A percentile compares a stretch with the other conserved stretches of the same genome.
These are phyloP conservation scores for Pterostichus niger DNA, from an alignment of 2,888 invertebrate genomes.

Conservation along the genomic window DNA sequence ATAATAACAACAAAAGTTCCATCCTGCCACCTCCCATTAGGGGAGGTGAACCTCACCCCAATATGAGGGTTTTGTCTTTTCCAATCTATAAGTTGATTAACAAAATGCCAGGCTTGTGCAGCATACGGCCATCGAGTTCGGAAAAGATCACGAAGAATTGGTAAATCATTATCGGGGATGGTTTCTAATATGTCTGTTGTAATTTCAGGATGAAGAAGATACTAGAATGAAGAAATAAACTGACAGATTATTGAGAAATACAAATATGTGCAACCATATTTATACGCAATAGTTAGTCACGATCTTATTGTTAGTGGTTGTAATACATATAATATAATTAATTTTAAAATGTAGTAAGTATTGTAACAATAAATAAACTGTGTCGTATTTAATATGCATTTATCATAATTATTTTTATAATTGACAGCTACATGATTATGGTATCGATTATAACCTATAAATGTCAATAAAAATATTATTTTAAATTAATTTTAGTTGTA, in stretches of 20 bases:
- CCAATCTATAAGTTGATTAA: conserved; percentile 45
- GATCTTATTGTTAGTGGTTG: not conserved
- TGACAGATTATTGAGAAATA: too few relatives aligned
- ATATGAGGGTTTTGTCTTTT: conserved; percentile 28
- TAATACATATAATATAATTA: not conserved
- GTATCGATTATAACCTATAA: not conserved
- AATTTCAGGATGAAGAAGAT: conserved; percentile 40
- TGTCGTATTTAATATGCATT: not conserved
- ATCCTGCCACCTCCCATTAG: conserved; percentile 53
- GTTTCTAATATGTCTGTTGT: conserved; percentile 55
- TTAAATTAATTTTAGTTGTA: not conserved
- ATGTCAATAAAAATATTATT: not conserved
- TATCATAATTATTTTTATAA: not conserved
- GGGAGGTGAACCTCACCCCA: conserved; percentile 39
- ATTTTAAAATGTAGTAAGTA: not conserved
- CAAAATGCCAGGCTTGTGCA: conserved; percentile 39
- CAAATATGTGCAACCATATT: too few relatives aligned
- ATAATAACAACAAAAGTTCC: conserved; percentile 61
- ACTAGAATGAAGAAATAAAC: conserved; percentile 4
- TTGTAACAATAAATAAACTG: not conserved
- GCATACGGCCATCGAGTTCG: conserved; percentile 54
- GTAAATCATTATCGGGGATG: conserved; percentile 52
- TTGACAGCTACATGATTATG: conserved; percentile 1
- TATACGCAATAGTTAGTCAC: not conserved
- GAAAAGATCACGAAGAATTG: conserved; percentile 29